Percentiles rank a stretch among this genome's conserved stretches.
Evolutionary conservation across 2,113 vertebrate genomes (phyloP).

Genomic region (Apodemus speciosus): DNA sequence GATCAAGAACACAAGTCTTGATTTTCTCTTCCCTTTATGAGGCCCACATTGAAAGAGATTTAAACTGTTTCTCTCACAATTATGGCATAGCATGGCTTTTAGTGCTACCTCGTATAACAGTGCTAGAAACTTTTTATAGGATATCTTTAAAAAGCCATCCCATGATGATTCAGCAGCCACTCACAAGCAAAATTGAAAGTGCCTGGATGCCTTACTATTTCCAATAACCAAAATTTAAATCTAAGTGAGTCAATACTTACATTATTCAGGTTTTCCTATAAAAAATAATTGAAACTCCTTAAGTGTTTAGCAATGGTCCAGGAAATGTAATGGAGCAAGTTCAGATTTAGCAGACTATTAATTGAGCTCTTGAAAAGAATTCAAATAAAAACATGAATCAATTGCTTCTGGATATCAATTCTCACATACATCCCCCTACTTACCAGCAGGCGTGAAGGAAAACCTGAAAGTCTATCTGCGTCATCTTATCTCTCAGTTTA

Average conservation of each 20-base stretch:
- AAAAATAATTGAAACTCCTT: conserved; percentile 69
- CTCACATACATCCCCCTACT: neutral
- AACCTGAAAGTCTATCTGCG: neutral
- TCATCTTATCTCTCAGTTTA: neutral
- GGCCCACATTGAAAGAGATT: neutral
- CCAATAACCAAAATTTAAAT: conserved; percentile 4
- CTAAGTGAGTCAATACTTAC: conserved; percentile 41
- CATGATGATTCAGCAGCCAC: neutral
- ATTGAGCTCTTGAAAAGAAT: conserved; percentile 42
- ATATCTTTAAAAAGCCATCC: conserved; percentile 33
- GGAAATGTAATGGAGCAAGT: conserved; percentile 55
- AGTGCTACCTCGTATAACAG: neutral
- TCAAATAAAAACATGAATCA: conserved; percentile 46
- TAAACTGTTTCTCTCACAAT: neutral
- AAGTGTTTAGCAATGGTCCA: conserved; percentile 49
- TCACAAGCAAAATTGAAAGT: neutral
- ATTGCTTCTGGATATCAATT: neutral
- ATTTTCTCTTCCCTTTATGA: neutral
- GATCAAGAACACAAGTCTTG: neutral
- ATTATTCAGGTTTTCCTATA: conserved; percentile 59
- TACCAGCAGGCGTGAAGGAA: neutral
- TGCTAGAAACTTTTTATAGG: conserved; percentile 14
- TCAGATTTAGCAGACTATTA: conserved; percentile 59
- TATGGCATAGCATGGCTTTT: neutral
- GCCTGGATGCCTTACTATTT: neutral